These are phyloP conservation scores for Uloborus diversus DNA, from an alignment of 1,140 invertebrate species.

Conservation along the genomic window DNA sequence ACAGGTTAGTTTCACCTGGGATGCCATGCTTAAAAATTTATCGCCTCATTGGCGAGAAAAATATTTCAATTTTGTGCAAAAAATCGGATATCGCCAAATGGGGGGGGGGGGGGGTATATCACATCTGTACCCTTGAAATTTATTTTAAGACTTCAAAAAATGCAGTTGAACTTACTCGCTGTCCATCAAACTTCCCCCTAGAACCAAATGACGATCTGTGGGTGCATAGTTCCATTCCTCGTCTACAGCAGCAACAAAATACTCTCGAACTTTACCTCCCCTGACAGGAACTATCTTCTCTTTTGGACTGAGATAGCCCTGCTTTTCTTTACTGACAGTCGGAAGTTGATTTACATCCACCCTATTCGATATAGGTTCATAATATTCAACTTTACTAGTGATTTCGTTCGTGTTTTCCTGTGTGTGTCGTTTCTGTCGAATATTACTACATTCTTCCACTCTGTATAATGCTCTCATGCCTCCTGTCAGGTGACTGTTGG, in stretches of 20 bases:
- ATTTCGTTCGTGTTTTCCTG: slow-evolving; percentile 3
- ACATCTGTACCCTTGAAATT: no score
- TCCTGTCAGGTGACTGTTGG: slow-evolving; percentile 32
- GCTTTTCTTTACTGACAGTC: no score
- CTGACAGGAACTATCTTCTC: background rate
- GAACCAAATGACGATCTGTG: slow-evolving; percentile 47
- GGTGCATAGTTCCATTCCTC: slow-evolving; percentile 63
- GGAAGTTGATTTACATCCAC: no score
- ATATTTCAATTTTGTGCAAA: no score
- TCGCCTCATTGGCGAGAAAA: no score
- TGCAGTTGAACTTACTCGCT: slow-evolving; percentile 19
- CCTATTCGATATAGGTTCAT: background rate
- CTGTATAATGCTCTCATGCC: slow-evolving; percentile 51
- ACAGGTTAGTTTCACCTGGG: no score
- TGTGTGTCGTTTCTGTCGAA: slow-evolving; percentile 26
- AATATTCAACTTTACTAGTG: slow-evolving; percentile 29
- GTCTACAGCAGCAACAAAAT: slow-evolving; percentile 63
- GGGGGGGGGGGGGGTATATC: no score
- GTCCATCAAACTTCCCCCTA: slow-evolving; percentile 34
- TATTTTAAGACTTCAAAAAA: background rate
- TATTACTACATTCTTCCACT: slow-evolving; percentile 20
- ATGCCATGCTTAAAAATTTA: no score
- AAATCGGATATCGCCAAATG: no score
- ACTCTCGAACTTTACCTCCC: slow-evolving; percentile 54
- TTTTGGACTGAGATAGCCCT: no score